Percentiles rank a stretch among this genome's conserved stretches.
phyloP scores from a whole-genome alignment of 2,113 vertebrate species.

The Microtus oregoni region DNA sequence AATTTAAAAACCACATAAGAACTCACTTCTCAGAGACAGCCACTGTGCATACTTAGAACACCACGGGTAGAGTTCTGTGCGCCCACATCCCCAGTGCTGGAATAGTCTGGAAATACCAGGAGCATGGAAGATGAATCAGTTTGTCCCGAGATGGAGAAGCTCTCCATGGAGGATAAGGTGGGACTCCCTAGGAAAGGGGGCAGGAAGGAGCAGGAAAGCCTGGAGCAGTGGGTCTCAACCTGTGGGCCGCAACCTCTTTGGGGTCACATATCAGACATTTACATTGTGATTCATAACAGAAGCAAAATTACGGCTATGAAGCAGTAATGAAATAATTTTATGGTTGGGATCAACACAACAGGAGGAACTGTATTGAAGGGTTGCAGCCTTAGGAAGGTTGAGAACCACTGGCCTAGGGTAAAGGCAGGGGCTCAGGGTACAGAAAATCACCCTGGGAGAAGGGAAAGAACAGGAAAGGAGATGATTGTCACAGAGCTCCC shows the following conservation, averaged over 20 bases:
- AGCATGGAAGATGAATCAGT: neutral
- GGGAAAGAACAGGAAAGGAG: neutral
- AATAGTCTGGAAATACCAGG: neutral
- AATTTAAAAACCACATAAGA: neutral
- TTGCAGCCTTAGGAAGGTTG: neutral
- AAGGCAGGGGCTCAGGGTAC: neutral
- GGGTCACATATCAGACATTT: neutral
- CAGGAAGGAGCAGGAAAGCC: neutral
- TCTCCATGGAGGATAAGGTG: neutral
- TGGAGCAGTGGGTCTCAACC: neutral
- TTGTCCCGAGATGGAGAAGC: fast-evolving
- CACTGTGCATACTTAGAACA: neutral
- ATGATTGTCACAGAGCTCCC: neutral
- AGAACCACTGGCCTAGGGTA: neutral
- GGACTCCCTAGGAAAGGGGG: neutral
- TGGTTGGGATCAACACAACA: neutral
- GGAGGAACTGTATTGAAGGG: neutral
- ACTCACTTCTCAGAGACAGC: neutral
- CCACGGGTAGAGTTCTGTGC: neutral
- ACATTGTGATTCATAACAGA: neutral
- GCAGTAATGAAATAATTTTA: neutral
- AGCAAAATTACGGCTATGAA: neutral
- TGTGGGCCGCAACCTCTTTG: neutral
- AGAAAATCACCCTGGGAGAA: no score
- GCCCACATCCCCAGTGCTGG: fast-evolving